A percentile compares a stretch with the other conserved stretches of the same genome.
These are phyloP conservation scores for Oryctes rhinoceros DNA, from an alignment of 1,140 invertebrate genomes.

Conservation along the genomic window DNA sequence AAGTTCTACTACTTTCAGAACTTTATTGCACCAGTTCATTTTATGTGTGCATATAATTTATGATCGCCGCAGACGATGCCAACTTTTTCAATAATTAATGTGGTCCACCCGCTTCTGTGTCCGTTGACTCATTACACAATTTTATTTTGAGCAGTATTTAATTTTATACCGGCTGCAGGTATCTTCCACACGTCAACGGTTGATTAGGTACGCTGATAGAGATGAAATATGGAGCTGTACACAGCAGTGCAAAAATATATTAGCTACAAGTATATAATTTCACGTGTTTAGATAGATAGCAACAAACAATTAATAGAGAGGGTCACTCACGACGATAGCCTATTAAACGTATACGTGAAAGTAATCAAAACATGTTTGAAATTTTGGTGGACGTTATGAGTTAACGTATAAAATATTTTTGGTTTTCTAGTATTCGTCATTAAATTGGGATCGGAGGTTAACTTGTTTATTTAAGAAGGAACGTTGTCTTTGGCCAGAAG, in stretches of 20 bases:
- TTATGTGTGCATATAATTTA: constrained; percentile 6
- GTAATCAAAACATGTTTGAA: no score
- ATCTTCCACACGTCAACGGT: background rate
- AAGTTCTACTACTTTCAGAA: background rate
- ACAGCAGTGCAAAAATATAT: background rate
- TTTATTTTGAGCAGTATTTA: background rate
- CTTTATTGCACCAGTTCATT: constrained; percentile 2
- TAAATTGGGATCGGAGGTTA: no score
- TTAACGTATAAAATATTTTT: no score
- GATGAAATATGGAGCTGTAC: background rate
- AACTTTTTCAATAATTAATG: constrained; percentile 16
- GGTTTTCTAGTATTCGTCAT: no score
- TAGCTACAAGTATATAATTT: no score
- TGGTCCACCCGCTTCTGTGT: background rate
- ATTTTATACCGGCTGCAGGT: background rate
- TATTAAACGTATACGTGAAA: no score
- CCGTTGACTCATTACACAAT: constrained; percentile 1
- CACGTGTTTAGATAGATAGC: no score
- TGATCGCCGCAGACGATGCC: background rate
- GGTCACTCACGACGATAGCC: no score
- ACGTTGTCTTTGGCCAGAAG: no score
- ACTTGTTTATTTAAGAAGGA: no score
- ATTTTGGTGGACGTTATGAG: no score
- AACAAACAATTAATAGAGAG: no score
- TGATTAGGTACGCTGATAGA: background rate